These are phyloP conservation scores for Platorchestia sp. DNA, from an alignment of 1,140 invertebrate species.

Conservation along the genomic window DNA sequence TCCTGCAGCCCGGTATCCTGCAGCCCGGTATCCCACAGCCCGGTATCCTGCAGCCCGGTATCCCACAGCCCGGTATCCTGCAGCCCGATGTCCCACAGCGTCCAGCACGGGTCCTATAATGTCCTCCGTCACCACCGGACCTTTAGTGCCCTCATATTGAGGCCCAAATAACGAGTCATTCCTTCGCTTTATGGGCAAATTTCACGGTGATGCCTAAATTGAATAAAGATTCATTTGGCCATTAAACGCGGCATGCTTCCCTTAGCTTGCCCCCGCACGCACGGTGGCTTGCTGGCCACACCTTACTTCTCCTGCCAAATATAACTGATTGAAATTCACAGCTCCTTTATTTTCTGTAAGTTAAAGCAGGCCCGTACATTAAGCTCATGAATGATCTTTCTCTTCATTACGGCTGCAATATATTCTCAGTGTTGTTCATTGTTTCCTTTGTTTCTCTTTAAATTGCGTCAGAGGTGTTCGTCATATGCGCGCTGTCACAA, in stretches of 20 bases:
- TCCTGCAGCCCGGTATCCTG: too few species aligned
- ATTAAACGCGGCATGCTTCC: not conserved
- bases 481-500: too few species aligned
- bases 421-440: too few species aligned
- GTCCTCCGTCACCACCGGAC: not conserved
- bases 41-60: too few species aligned
- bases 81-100: not conserved
- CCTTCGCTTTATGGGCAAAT: not conserved
- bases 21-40: too few species aligned
- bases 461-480: too few species aligned
- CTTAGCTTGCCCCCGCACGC: not conserved
- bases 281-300: not conserved
- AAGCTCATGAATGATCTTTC: too few species aligned
- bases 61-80: not conserved
- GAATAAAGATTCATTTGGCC: conserved; percentile 1
- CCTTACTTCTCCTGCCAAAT: not conserved
- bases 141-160: not conserved
- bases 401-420: too few species aligned
- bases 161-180: not conserved
- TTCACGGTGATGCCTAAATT: not conserved
- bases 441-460: too few species aligned
- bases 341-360: not conserved
- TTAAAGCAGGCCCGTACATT: too few species aligned
- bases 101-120: not conserved
- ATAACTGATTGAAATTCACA: not conserved